Percentiles rank a stretch among this genome's conserved stretches.
phyloP scores from a whole-genome alignment of 2,888 invertebrate species.

The Dichetophora obliterata region DNA sequence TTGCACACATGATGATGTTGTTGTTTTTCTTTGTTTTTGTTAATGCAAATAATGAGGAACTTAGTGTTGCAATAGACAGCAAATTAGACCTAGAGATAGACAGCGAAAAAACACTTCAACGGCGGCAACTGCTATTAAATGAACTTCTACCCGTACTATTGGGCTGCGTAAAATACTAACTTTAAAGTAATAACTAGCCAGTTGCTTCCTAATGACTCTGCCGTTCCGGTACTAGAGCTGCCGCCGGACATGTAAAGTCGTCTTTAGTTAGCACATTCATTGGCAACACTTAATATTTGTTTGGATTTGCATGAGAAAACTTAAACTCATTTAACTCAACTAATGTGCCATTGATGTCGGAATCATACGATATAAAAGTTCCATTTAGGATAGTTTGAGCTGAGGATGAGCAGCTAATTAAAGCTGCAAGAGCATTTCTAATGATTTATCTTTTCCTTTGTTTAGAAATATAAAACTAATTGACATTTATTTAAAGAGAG shows the following conservation, averaged over 20 bases:
- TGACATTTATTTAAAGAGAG: no score
- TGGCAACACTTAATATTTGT: neutral
- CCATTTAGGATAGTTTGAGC: no score
- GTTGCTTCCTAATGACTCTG: neutral
- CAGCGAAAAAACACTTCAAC: neutral
- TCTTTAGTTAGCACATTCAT: neutral
- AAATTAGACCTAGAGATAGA: no score
- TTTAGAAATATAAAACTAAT: no score
- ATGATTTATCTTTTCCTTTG: no score
- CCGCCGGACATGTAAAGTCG: neutral
- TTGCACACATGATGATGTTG: neutral
- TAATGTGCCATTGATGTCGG: no score
- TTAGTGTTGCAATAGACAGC: neutral
- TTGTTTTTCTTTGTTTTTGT: constrained; percentile 42
- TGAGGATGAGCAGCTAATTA: no score
- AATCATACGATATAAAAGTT: no score
- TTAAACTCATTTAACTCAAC: no score
- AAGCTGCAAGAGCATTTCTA: no score
- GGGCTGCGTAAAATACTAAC: neutral
- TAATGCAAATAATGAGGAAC: constrained; percentile 41
- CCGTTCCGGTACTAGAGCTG: neutral
- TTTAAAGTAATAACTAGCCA: neutral
- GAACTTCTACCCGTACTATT: neutral
- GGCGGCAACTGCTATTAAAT: constrained; percentile 2
- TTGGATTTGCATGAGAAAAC: no score